phyloP scores from a whole-genome alignment of 1,140 invertebrate genomes.

The Linepithema humile region DNA sequence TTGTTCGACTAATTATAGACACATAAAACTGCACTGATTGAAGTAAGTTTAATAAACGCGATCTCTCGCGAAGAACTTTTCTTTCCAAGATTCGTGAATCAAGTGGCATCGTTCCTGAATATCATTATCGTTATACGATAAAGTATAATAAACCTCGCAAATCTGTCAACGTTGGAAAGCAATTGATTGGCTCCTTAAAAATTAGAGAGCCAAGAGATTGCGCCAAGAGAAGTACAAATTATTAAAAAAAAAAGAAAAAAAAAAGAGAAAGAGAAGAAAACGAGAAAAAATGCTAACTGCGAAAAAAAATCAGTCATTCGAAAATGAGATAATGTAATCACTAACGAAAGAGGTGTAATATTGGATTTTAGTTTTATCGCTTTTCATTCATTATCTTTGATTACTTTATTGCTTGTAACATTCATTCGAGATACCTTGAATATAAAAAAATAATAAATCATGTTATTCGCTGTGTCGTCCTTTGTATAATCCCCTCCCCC shows the following conservation, averaged over 20 bases:
- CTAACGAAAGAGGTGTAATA: conserved; percentile 75
- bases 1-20: conserved; percentile 1
- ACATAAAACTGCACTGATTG: background rate
- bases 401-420: conserved; percentile 78
- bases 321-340: conserved; percentile 74
- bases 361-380: conserved; percentile 76
- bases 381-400: conserved; percentile 76
- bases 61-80: conserved; percentile 20
- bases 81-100: conserved; percentile 53
- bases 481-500: conserved; percentile 47
- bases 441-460: conserved; percentile 76
- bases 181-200: conserved; percentile 73
- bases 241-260: conserved; percentile 65
- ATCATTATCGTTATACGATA: conserved; percentile 72
- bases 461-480: conserved; percentile 65
- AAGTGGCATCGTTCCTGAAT: conserved; percentile 72
- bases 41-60: conserved; percentile 8
- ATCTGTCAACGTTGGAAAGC: conserved; percentile 74
- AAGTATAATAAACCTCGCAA: conserved; percentile 75
- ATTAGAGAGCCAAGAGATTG: conserved; percentile 72
- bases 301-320: conserved; percentile 73
- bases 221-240: conserved; percentile 79
- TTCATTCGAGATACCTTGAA: conserved; percentile 78
- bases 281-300: conserved; percentile 62
- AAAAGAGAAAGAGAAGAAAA: conserved; percentile 35